Evolutionary conservation across 2,888 invertebrate genomes (phyloP).

Genomic region (Drosophila imparisetae): DNA sequence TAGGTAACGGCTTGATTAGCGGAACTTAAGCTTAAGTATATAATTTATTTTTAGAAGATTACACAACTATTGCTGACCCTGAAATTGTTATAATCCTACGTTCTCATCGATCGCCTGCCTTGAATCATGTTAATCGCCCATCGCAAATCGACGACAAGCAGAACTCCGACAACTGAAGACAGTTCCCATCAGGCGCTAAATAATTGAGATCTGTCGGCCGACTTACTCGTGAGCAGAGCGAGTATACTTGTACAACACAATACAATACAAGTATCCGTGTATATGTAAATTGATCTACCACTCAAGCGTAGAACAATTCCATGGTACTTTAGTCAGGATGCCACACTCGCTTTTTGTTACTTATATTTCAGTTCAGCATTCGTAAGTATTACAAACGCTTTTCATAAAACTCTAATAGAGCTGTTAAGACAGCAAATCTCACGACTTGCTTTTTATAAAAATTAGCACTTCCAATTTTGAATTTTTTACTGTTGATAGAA

Average conservation of each 20-base stretch:
- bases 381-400: no score
- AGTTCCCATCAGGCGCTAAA: slow-evolving; percentile 15
- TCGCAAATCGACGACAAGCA: slow-evolving; percentile 1
- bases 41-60: slow-evolving; percentile 9
- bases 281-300: not conserved
- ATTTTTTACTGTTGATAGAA: not conserved
- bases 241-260: not conserved
- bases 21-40: slow-evolving; percentile 3
- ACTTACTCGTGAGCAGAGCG: slow-evolving; percentile 32
- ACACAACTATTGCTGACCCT: slow-evolving; percentile 2
- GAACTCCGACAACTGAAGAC: slow-evolving; percentile 32
- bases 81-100: slow-evolving; percentile 6
- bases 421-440: not conserved
- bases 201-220: slow-evolving; percentile 30
- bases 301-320: slow-evolving; percentile 14
- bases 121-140: slow-evolving; percentile 43
- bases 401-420: no score
- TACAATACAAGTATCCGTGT: not conserved
- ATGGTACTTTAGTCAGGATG: slow-evolving; percentile 44
- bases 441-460: not conserved
- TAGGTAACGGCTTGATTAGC: not conserved
- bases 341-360: not conserved
- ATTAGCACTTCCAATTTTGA: not conserved
- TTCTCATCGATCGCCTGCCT: not conserved
- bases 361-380: no score